A percentile compares a stretch with the other conserved stretches of the same genome.
Conservation (phyloP, 2,888 invertebrate species). For the Lasioglossum figueresi region DNA sequence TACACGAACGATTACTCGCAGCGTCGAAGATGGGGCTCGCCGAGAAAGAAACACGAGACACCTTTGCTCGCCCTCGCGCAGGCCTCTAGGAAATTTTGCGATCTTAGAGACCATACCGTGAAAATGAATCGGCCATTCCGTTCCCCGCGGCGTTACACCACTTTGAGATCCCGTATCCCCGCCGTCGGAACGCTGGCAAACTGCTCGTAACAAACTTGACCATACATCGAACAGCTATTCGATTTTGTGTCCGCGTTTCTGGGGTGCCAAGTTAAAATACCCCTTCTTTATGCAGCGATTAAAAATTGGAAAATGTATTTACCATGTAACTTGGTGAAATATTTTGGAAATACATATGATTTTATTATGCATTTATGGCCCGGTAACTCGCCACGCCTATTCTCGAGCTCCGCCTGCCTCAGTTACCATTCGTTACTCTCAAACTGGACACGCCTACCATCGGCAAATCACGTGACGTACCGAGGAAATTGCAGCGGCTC, state of each 20-base stretch:
- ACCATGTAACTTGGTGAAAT: neutral
- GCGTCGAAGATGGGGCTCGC: slow-evolving; percentile 39
- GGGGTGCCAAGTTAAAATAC: neutral
- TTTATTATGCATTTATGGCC: neutral
- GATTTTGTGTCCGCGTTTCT: neutral
- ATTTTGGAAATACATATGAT: too few species aligned
- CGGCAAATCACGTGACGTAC: neutral
- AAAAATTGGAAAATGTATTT: neutral
- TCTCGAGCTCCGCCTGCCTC: neutral
- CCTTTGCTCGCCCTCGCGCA: neutral
- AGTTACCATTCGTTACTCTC: neutral
- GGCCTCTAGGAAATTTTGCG: neutral
- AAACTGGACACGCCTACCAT: neutral
- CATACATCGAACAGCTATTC: neutral
- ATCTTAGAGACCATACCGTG: neutral
- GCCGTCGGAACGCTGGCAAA: neutral
- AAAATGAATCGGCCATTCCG: neutral
- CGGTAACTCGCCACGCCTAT: neutral
- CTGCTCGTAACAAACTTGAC: neutral
- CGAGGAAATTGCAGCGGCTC: neutral
- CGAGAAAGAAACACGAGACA: slow-evolving; percentile 32
- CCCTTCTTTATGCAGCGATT: neutral
- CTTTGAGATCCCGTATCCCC: neutral
- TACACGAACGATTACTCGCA: slow-evolving; percentile 52
- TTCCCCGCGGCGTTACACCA: neutral